Percentiles rank a stretch among this genome's conserved stretches.
Conservation (phyloP, 2,113 vertebrate genomes). For the Cisticola juncidis region DNA sequence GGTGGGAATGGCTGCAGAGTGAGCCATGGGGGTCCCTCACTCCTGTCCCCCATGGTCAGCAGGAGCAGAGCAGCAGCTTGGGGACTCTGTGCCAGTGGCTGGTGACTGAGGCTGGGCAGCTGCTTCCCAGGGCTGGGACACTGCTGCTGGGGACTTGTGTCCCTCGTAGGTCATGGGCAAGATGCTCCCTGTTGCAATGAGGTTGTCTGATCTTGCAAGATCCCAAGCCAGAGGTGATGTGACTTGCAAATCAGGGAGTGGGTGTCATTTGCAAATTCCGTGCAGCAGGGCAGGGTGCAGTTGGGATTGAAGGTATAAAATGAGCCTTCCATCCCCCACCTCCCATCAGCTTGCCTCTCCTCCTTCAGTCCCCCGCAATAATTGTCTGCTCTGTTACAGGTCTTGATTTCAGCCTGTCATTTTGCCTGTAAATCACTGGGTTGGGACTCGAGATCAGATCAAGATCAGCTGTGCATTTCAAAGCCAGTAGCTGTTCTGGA, state of each 20-base stretch:
- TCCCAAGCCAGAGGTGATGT: conserved; percentile 7
- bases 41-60: accelerated
- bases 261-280: conserved; percentile 44
- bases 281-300: conserved; percentile 28
- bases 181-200: background rate
- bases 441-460: background rate
- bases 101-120: background rate
- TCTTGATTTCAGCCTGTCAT: background rate
- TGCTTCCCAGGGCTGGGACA: background rate
- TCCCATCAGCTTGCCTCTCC: background rate
- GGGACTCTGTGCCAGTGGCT: background rate
- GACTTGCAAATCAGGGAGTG: conserved; percentile 56
- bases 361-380: background rate
- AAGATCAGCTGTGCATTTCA: background rate
- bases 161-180: accelerated
- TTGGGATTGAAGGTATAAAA: background rate
- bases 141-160: background rate
- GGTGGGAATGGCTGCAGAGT: background rate
- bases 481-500: background rate
- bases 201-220: background rate
- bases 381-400: conserved; percentile 26
- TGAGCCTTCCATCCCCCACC: background rate
- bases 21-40: background rate
- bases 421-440: background rate
- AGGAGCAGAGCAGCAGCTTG: background rate